Base-by-base conservation (phyloP, 2,888 invertebrate species). In the Helleia helle region DNA sequence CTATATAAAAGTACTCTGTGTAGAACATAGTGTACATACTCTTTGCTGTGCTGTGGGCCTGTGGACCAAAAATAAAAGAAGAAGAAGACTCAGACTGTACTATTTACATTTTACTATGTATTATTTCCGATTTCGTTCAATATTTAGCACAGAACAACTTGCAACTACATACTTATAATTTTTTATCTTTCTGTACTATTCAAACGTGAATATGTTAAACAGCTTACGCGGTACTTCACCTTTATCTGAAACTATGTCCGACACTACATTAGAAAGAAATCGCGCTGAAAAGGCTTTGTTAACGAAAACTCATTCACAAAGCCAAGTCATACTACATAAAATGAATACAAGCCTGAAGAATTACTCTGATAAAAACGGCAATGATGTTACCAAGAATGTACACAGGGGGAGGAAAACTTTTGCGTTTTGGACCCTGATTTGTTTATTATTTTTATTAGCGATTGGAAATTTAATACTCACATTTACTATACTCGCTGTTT, bases 381-480 rank as follows among this genome's bases (percentile, higher is more conserved):
- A 83, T 29, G 75, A 81, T 56, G 79, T 83, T 18, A 67, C 64
- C 8, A 81, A 77, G 55, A 46, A 63, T 2, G 57, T 71, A 2
- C 63, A 73, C 39, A 71, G 65, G 50, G 88, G 88, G 7, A 66
- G 89, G 22, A 88, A 88, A 65, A 89, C 91, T 0, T 90, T 92
- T 54, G 90, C 90, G 0, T 91, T 95, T 59, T 95, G 95, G 95
- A 91, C 90, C 0, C 77, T 94, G 7, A 90, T 94, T 22, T 85
- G 87, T 31, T 71, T 93, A 25, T 68, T 93, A 4, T 87, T 93
- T 40, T 71, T 93, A 4, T 70, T 95, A 12, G 93, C 93, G 0
- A 86, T 93, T 28, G 93, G 93, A 7, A 95, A 95, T 76, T 84
- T 95, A 38, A 76, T 93, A 26, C 73, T 95, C 2, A 95, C 94